Conservation (phyloP, 1,140 invertebrate species). For the Dufourea novaeangliae region DNA sequence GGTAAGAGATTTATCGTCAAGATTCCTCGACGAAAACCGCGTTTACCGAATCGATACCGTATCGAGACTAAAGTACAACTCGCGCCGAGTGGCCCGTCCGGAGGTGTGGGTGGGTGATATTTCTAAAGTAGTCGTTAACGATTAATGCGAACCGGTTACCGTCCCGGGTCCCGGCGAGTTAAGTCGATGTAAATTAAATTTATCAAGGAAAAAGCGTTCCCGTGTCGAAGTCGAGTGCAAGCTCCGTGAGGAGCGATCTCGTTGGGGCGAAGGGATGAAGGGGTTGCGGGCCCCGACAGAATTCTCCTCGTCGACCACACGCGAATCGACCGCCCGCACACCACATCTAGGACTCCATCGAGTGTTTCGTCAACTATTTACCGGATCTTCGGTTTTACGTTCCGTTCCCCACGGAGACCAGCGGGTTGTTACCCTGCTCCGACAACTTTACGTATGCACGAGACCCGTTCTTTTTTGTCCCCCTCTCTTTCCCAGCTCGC, state of each 20-base stretch:
- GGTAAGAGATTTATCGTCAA: not conserved
- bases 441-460: not conserved
- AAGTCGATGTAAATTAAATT: constrained; percentile 66
- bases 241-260: not conserved
- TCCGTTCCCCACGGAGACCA: not conserved
- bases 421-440: not conserved
- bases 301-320: constrained; percentile 34
- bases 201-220: constrained; percentile 67
- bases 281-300: constrained; percentile 17
- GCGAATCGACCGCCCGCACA: constrained; percentile 33
- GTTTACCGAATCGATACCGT: constrained; percentile 24
- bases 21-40: not conserved
- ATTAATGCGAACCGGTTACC: constrained; percentile 29
- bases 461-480: not conserved
- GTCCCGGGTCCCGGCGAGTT: not conserved
- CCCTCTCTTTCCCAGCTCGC: not conserved
- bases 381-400: constrained; percentile 11
- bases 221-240: constrained; percentile 46
- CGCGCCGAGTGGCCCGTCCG: not conserved
- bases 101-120: not conserved
- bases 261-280: constrained; percentile 36
- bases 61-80: not conserved
- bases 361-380: constrained; percentile 19
- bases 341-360: constrained; percentile 13
- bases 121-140: constrained; percentile 39